Base-by-base conservation (phyloP, 1,140 invertebrate species). In the Zaprionus ornatus region DNA sequence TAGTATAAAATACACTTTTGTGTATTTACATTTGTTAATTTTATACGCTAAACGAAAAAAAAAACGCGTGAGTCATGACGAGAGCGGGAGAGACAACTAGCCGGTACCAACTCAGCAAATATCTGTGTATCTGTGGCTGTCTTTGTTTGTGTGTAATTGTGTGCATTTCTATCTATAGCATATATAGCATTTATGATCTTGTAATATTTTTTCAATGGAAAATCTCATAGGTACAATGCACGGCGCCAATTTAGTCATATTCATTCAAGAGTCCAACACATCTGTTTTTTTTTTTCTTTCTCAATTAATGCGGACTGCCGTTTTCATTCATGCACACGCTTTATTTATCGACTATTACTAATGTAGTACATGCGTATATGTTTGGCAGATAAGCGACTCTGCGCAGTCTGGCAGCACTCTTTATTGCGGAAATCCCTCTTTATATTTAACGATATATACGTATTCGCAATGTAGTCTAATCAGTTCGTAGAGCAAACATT, bases 141-240 rank as follows among this genome's bases (percentile, higher is more conserved):
- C 59, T 37, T 40, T 23, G 25, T 12, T 23, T 29, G n/a, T 48
- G 35, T 71, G 45, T 48, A 3, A 10, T 32, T 10, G 45, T 37
- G 21, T 67, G 64, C 54, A 21, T 52, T 13, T 72, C 23, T 48
- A 60, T 60, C 19, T 37, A 19, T 23, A 15, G 40, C 21, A 54
- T 37, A 35, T 32, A 23, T 45, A 35, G 69, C 68, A 32, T 48
- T 48, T 60, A 25, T 45, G 17, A 37, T 7, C 35, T n/a, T 69
- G 45, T 59, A 52, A 55, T 54, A 57, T 73, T 54, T 74, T 55
- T 88, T 86, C 84, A 83, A 74, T 88, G 77, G 80, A 79, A 82
- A 86, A 70, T 25, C 21, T 55, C 73, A 48, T 70, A 52, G 75
- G n/a, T 45, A 17, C 6, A 45, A 32, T 7, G 68, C 63, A 52